Evolutionary conservation across 2,797 vertebrate species (phyloP).

Genomic region (Austrolebias charrua): DNA sequence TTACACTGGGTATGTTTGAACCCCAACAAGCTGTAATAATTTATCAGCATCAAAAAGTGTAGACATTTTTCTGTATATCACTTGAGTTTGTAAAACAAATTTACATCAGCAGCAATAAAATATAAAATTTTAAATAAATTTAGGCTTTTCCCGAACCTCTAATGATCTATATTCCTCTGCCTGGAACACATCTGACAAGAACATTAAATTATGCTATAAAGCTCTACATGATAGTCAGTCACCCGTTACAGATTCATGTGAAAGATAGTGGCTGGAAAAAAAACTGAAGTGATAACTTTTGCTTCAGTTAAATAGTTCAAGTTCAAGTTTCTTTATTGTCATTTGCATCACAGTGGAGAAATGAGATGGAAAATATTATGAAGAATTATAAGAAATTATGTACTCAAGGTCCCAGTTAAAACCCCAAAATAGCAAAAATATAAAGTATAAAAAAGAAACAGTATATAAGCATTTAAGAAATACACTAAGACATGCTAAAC

Average conservation of each 20-base stretch:
- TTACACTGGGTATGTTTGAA: not conserved
- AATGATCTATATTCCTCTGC: constrained; percentile 8
- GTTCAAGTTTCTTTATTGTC: no score
- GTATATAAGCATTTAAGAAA: no score
- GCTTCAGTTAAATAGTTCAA: constrained; percentile 10
- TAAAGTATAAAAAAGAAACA: no score
- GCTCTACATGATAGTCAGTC: constrained; percentile 38
- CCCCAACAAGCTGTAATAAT: not conserved
- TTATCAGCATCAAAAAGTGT: not conserved
- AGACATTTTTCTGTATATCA: not conserved
- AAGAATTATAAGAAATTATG: no score
- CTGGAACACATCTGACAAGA: constrained; percentile 22
- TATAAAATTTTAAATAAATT: no score
- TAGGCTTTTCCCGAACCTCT: not conserved
- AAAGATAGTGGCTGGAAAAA: constrained; percentile 31
- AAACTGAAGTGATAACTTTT: constrained; percentile 14
- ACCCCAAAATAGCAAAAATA: no score
- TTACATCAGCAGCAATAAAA: no score
- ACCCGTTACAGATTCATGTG: constrained; percentile 43
- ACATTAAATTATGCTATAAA: constrained; percentile 23
- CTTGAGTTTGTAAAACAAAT: not conserved
- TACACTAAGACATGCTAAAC: no score
- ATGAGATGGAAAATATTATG: no score
- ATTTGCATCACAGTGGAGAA: no score
- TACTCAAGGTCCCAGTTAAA: no score